Conservation (phyloP, 2,888 invertebrate species). For the Catocala sponsa region DNA sequence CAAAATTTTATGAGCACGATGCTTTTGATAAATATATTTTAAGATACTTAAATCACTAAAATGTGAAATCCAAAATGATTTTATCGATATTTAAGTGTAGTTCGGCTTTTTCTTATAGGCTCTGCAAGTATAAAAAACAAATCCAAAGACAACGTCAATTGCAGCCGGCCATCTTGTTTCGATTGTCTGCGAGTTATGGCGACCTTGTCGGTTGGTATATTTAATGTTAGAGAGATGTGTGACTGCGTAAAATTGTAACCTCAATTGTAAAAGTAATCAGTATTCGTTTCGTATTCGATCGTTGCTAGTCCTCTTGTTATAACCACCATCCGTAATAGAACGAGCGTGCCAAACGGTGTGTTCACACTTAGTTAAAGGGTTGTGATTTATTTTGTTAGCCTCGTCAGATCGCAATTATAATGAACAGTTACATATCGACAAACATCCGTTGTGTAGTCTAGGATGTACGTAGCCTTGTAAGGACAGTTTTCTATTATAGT, state of each 20-base stretch:
- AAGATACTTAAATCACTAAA: too few relatives aligned
- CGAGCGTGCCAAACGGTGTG: slow-evolving; percentile 58
- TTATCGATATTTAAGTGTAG: too few relatives aligned
- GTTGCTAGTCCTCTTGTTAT: slow-evolving; percentile 49
- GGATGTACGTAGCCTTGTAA: slow-evolving; percentile 44
- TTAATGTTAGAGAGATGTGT: slow-evolving; percentile 37
- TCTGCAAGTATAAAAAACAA: too few relatives aligned
- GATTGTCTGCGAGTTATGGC: slow-evolving; percentile 6
- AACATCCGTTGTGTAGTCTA: slow-evolving; percentile 69
- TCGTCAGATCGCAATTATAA: slow-evolving; percentile 48
- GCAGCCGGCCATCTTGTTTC: background rate
- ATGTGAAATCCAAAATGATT: too few relatives aligned
- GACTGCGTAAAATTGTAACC: slow-evolving; percentile 50
- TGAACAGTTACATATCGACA: slow-evolving; percentile 75
- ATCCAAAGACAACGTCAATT: too few relatives aligned
- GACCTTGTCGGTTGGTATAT: background rate
- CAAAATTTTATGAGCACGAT: too few relatives aligned
- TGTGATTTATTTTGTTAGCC: slow-evolving; percentile 70
- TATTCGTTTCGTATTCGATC: slow-evolving; percentile 53
- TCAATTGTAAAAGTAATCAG: slow-evolving; percentile 35
- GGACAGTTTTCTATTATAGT: slow-evolving; percentile 28
- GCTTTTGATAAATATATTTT: too few relatives aligned
- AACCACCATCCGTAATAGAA: slow-evolving; percentile 50
- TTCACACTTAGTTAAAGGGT: slow-evolving; percentile 59
- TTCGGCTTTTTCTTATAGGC: too few relatives aligned